Evolutionary conservation across 1,140 invertebrate species (phyloP).

Genomic region (Orchesella cincta): DNA sequence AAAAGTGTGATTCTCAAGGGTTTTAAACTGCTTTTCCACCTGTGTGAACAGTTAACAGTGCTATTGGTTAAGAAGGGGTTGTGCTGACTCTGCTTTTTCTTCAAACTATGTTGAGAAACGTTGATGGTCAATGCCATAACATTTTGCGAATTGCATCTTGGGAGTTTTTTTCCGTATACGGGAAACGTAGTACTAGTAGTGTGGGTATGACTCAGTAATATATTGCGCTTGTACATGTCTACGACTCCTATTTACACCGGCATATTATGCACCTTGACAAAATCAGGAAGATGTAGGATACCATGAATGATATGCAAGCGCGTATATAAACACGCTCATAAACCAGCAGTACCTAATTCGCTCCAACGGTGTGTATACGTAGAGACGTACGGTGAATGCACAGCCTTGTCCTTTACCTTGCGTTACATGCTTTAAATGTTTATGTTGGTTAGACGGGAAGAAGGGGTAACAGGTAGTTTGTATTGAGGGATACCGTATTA

Average conservation of each 20-base stretch:
- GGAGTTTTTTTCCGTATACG: not conserved
- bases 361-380: not conserved
- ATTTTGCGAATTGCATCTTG: conserved; percentile 1
- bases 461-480: not conserved
- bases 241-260: not conserved
- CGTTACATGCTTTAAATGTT: not conserved
- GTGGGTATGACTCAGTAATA: no score
- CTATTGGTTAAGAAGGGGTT: no score
- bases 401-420: conserved; percentile 47
- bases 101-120: no score
- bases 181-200: no score
- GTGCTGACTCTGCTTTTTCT: no score
- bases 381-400: conserved; percentile 15
- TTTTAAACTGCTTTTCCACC: conserved; percentile 47
- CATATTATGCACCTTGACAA: not conserved
- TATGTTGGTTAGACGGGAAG: not conserved
- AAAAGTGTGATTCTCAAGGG: conserved; percentile 47
- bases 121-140: not conserved
- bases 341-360: no score
- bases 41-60: conserved; percentile 43
- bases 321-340: no score
- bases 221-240: not conserved
- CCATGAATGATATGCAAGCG: no score
- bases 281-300: no score
- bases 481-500: not conserved